Evolutionary conservation across 2,113 vertebrate species (phyloP), one percentile per base, ranked within the genome.

Genomic region (Apodemus speciosus): DNA sequence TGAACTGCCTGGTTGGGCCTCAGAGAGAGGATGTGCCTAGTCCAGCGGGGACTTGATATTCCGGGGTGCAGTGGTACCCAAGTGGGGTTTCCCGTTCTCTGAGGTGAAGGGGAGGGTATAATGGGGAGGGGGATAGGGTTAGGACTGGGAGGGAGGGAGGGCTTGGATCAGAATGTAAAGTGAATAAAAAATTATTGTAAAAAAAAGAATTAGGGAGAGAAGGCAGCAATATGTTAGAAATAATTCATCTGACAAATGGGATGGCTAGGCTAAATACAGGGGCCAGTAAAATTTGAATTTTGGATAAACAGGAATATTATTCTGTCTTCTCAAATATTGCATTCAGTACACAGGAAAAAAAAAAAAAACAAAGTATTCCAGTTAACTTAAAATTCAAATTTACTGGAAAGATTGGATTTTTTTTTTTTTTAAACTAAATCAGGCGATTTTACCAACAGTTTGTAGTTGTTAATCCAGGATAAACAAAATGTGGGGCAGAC

Each of bases 381-480:
- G 4, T 84, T 79, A 84, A 92, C 72, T 40, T 85, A 51, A 93
- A 95, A 93, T 90, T 91, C 51, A 91, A n/a, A 81, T 89, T 85
- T 92, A 88, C 66, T 75, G 49, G 18, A 58, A 25, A 68, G 60
- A 27, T 25, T 92, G 43, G 40, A 38, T 90, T 94, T 92, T 83
- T 86, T 40, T 85, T 40, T 18, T 35, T 58, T 80, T 80, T 15
- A 9, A 75, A 11, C 72, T 95, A 91, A 95, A 80, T 81, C 68
- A 64, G 62, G 18, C 9, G 0, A 68, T 3, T 69, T 76, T 76
- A 90, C 56, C 18, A 92, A 60, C 27, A 69, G 62, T 77, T 77
- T 89, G 38, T 93, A 73, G 68, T 90, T 69, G n/a, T 69, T 85
- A 51, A 84, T 94, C 60, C 40, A 90, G 86, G 68, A 58, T 68